These are phyloP conservation scores for Naso thynnoides DNA, from an alignment of 2,797 vertebrate genomes.

Conservation along the genomic window DNA sequence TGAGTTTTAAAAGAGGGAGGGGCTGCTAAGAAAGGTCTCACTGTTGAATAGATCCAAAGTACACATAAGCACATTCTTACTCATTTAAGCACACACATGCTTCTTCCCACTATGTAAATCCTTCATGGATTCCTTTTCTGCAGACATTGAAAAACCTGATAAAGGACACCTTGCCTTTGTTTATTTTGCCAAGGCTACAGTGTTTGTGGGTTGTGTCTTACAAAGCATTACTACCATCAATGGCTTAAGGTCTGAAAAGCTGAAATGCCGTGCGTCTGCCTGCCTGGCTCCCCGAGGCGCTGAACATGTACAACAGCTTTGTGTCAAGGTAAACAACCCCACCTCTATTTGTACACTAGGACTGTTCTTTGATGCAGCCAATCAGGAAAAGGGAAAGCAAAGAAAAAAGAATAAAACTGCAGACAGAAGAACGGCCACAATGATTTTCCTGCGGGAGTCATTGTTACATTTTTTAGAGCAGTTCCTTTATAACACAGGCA, in stretches of 20 bases:
- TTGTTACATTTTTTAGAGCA: slow-evolving; percentile 9
- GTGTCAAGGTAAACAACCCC: slow-evolving; percentile 73
- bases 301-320: slow-evolving; percentile 64
- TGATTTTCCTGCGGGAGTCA: slow-evolving; percentile 30
- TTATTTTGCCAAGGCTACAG: slow-evolving; percentile 64
- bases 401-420: slow-evolving; percentile 22
- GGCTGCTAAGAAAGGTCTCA: slow-evolving; percentile 38
- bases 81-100: slow-evolving; percentile 7
- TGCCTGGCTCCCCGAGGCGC: slow-evolving; percentile 49
- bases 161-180: slow-evolving; percentile 74
- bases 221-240: slow-evolving; percentile 63
- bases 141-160: slow-evolving; percentile 59
- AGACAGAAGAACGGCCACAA: slow-evolving; percentile 24
- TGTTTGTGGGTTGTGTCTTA: slow-evolving; percentile 52
- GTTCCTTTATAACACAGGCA: slow-evolving; percentile 1
- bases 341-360: slow-evolving; percentile 54
- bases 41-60: slow-evolving; percentile 29
- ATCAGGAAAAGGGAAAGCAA: slow-evolving; percentile 34
- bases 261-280: slow-evolving; percentile 40
- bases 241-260: slow-evolving; percentile 57
- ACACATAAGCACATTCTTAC: slow-evolving; percentile 31
- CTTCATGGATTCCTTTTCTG: slow-evolving; percentile 52
- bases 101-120: slow-evolving; percentile 41
- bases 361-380: slow-evolving; percentile 13
- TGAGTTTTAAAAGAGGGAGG: slow-evolving; percentile 12